These are phyloP conservation scores for Gasterosteus aculeatus DNA, from an alignment of 2,113 vertebrate genomes.

Conservation along the genomic window DNA sequence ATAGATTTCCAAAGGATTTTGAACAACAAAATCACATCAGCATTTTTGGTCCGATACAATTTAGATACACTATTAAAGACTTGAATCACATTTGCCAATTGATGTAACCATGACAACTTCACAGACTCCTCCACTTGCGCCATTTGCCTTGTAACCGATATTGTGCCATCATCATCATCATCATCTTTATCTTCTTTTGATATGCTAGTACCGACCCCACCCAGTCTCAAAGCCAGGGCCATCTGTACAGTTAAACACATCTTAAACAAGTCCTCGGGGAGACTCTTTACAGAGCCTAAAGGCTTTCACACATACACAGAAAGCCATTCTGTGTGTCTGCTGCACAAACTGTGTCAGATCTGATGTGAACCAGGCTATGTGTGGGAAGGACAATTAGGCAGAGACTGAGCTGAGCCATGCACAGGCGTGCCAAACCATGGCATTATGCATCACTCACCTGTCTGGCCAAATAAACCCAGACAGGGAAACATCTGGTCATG, in stretches of 20 bases:
- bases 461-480: conserved; percentile 85
- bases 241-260: conserved; percentile 60
- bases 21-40: not conserved
- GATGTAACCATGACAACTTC: conserved; percentile 29
- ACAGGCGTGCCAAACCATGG: conserved; percentile 83
- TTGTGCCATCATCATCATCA: conserved; percentile 10
- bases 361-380: conserved; percentile 89
- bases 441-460: conserved; percentile 90
- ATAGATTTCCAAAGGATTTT: conserved; percentile 26
- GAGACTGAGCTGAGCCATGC: conserved; percentile 84
- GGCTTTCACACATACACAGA: conserved; percentile 50
- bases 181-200: conserved; percentile 63
- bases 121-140: conserved; percentile 16
- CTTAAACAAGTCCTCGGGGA: conserved; percentile 59
- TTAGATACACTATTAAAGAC: conserved; percentile 14
- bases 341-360: conserved; percentile 78
- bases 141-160: conserved; percentile 49
- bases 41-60: conserved; percentile 2
- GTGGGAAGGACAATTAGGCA: conserved; percentile 87
- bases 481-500: conserved; percentile 85
- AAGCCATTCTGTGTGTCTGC: conserved; percentile 44
- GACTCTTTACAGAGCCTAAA: conserved; percentile 63
- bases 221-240: conserved; percentile 52
- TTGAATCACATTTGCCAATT: conserved; percentile 7
- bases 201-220: conserved; percentile 26